Evolutionary conservation across 2,113 vertebrate genomes (phyloP), one percentile per base, ranked within the genome.

Genomic region (Planiliza haematocheilus): DNA sequence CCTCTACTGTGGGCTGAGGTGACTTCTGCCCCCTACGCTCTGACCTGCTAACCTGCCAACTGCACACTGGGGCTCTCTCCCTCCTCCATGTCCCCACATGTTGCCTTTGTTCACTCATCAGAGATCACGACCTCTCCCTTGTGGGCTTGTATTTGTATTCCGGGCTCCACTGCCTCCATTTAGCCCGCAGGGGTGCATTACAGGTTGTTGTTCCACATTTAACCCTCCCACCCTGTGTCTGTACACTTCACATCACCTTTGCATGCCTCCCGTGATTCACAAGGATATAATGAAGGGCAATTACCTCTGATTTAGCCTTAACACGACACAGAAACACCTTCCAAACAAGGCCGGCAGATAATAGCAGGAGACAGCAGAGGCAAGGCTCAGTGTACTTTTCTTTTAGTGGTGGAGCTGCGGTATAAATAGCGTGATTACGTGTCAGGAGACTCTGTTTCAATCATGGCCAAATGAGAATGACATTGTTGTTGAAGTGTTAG

Each of bases 311-410:
- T 82, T 84, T 60, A 49, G 52, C 50, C 68, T 77, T 45, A 63
- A 81, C 86, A 86, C 49, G 61, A 84, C 80, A 67, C 24, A 50
- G 42, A 37, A 24, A 18, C 55, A 79, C 48, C 77, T 83, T 69
- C 77, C 80, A 83, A 86, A 64, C 71, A 52, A 72, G 53, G 37
- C 58, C 0, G 7, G 1, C 21, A 20, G 56, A 66, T 74, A 79
- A 86, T 66, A 52, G 49, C 57, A 81, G 69, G 51, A 48, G 50
- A 20, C 5, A 73, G 57, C 30, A 56, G 46, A 50, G 42, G 36
- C 16, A 8, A 16, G 9, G 1, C 20, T 75, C 41, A 38, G 5
- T 14, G 41, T 56, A 20, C 51, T 61, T 79, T 66, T 36, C n/a
- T 41, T 60, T 18, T 21, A 42, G 13, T 73, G 57, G 59, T 24